Evolutionary conservation across 2,113 vertebrate species (phyloP), one percentile per base, ranked within the genome.

Genomic region (Corythaixoides concolor): DNA sequence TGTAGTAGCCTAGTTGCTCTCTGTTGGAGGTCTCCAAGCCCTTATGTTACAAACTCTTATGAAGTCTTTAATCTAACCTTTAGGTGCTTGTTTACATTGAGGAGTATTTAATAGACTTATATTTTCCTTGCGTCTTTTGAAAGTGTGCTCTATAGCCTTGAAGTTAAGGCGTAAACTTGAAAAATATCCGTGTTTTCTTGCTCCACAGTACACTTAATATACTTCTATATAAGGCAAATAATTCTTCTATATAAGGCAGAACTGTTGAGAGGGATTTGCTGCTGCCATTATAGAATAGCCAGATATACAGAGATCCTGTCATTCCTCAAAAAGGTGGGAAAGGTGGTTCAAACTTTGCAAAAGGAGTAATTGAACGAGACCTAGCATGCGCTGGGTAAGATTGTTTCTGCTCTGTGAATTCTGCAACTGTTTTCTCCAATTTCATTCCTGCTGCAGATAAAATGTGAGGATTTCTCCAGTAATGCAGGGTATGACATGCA

Each of bases 401-500:
- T 45, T 47, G 59, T 49, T 84, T 81, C 47, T 82, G 28, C 28
- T 70, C 28, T 58, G 21, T 80, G 53, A 76, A 39, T 59, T 67
- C 24, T 67, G 39, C 43, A 39, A 9, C 60, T 1, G 0, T 84
- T 84, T 86, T 49, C 21, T 60, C 17, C 20, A 68, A 0, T 77
- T 92, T 39, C 3, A 6, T 82, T 93, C 58, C n/a, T 41, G 17
- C 28, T 72, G 9, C 22, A 53, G 75, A 33, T 67, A 35, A 83
- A 72, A 52, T 28, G 4, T 64, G 53, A 83, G 32, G 5, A 0
- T 89, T 86, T 83, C 12, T 52, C 10, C 45, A 21, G 37, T 22
- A 72, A 64, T 33, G 35, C 3, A 0, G 0, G 66, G 24, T 35
- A 15, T 72, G 32, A 52, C 5, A 5, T n/a, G 27, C 8, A 56